Conservation (phyloP, 2,888 invertebrate genomes). For the Hoplodrina blanda region DNA sequence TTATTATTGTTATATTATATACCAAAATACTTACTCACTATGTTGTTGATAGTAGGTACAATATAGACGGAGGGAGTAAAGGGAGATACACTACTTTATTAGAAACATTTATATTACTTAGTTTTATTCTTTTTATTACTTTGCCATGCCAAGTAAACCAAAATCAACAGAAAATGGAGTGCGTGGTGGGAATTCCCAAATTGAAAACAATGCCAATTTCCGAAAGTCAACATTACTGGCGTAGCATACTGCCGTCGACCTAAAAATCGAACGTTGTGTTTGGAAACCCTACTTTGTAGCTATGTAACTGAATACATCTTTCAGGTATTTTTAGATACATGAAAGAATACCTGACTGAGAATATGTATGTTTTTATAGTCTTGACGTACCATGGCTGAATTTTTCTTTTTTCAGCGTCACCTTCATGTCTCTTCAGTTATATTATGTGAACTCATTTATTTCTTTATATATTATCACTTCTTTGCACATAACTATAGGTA, state of each 20-base stretch:
- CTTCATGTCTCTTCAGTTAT: background rate
- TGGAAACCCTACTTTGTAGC: background rate
- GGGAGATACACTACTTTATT: background rate
- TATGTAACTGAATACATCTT: background rate
- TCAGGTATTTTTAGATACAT: too few species aligned
- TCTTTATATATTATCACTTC: too few species aligned
- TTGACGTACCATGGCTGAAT: background rate
- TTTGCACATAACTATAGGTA: too few species aligned
- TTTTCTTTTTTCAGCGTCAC: background rate
- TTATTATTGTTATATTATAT: too few species aligned
- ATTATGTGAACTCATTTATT: background rate
- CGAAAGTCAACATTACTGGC: constrained; percentile 11
- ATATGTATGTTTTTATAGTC: too few species aligned
- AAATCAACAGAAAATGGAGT: background rate
- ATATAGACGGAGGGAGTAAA: background rate
- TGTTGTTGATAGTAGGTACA: too few species aligned
- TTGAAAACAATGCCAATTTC: constrained; percentile 11
- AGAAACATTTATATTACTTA: background rate
- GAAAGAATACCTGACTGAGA: too few species aligned
- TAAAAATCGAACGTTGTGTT: background rate
- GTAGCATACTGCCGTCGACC: background rate
- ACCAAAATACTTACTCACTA: too few species aligned
- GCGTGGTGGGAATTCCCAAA: background rate
- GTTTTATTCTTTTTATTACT: background rate
- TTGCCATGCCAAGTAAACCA: background rate